phyloP scores from a whole-genome alignment of 2,888 invertebrate species.

The Torymus tubicola region DNA sequence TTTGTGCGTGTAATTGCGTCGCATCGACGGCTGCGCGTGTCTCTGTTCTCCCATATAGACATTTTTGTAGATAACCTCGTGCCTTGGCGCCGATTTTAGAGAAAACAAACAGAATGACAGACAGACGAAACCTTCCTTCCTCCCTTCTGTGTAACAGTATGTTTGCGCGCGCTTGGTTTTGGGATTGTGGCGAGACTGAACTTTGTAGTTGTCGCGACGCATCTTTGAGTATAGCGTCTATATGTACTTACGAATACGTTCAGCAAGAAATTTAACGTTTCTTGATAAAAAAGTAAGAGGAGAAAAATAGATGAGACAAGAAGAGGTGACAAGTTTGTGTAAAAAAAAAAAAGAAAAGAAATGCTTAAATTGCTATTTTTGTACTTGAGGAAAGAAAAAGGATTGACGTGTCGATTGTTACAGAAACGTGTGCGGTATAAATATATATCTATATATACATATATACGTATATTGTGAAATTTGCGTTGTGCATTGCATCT shows the following conservation, averaged over 20 bases:
- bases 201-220: no score
- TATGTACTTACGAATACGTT: conserved; percentile 4
- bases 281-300: not conserved
- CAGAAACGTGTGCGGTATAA: no score
- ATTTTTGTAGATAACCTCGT: conserved; percentile 40
- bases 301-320: not conserved
- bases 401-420: no score
- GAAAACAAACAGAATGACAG: no score
- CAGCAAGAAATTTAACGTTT: conserved; percentile 10
- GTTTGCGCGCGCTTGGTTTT: no score
- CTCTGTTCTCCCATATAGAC: conserved; percentile 4
- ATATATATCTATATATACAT: no score
- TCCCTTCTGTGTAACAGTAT: not conserved
- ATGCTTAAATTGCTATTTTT: conserved; percentile 35
- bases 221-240: no score
- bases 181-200: no score
- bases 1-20: conserved; percentile 1
- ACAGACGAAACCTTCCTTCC: conserved; percentile 31
- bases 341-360: not conserved
- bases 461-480: no score
- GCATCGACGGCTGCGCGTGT: conserved; percentile 12
- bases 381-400: not conserved
- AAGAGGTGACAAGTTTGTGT: conserved; percentile 6
- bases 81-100: conserved; percentile 44
- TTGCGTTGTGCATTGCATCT: no score